Evolutionary conservation across 2,113 vertebrate species (phyloP).

Genomic region (Stegostoma tigrinum): DNA sequence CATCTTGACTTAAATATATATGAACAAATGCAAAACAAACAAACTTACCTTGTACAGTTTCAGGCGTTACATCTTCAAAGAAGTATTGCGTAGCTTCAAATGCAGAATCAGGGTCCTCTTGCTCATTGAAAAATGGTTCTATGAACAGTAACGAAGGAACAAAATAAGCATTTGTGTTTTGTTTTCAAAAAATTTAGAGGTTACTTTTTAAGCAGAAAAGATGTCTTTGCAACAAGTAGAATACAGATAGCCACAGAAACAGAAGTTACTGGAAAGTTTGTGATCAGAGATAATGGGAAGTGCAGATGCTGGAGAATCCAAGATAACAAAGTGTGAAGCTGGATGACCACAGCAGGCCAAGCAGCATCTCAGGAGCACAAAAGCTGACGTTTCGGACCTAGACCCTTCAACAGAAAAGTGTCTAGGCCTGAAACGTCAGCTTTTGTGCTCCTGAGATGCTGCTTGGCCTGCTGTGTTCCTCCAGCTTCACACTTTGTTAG

Average conservation of each 20-base stretch:
- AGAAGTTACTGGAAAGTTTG: too few species aligned
- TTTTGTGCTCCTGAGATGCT: too few species aligned
- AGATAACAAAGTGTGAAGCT: too few species aligned
- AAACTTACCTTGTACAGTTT: slow-evolving; percentile 75
- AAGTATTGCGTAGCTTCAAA: slow-evolving; percentile 98
- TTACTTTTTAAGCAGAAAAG: neutral
- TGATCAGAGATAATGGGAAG: too few species aligned
- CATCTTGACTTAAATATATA: slow-evolving; percentile 37
- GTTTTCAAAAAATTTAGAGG: neutral
- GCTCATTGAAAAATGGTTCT: slow-evolving; percentile 69
- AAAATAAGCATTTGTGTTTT: neutral
- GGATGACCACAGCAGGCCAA: too few species aligned
- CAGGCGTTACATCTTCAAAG: slow-evolving; percentile 94
- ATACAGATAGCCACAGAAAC: neutral
- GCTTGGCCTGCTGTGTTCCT: too few species aligned
- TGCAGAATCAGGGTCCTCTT: slow-evolving; percentile 91
- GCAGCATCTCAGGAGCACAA: too few species aligned
- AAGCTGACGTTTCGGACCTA: too few species aligned
- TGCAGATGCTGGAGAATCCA: too few species aligned
- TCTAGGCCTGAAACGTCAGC: too few species aligned
- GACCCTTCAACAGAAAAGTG: too few species aligned
- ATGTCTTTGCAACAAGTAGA: neutral
- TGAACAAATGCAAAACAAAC: neutral
- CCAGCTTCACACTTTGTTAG: too few species aligned
- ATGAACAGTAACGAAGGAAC: neutral